Evolutionary conservation across 2,888 invertebrate species (phyloP).

Genomic region (Clunio marinus): DNA sequence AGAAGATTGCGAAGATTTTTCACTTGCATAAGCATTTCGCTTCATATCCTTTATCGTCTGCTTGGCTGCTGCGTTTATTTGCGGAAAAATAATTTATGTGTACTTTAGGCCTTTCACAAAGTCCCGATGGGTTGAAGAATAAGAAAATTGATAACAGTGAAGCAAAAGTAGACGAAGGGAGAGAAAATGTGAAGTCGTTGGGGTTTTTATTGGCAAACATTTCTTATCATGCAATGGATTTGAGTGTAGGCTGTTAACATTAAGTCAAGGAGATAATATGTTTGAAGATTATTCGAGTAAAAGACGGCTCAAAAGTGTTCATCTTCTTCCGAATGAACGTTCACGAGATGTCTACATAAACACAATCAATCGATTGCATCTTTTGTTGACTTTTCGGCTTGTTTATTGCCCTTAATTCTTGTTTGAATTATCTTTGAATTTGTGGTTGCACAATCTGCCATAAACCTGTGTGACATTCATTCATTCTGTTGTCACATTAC

Average conservation of each 20-base stretch:
- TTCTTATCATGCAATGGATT: not conserved
- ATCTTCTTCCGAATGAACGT: not conserved
- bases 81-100: constrained; percentile 37
- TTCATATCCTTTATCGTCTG: not conserved
- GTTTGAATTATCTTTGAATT: no score
- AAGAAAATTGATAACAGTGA: constrained; percentile 7
- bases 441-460: no score
- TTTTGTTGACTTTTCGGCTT: not conserved
- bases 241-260: not conserved
- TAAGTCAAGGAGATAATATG: constrained; percentile 14
- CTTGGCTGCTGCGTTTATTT: constrained; percentile 15
- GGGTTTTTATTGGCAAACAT: constrained; percentile 16
- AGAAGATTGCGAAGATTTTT: constrained; percentile 24
- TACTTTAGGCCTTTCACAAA: constrained; percentile 29
- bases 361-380: not conserved
- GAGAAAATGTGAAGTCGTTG: not conserved
- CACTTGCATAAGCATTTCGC: constrained; percentile 8
- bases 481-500: no score
- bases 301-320: no score
- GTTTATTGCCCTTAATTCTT: no score
- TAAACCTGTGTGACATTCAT: no score
- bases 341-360: constrained; percentile 2
- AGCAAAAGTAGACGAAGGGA: not conserved
- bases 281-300: not conserved
- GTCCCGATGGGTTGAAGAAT: constrained; percentile 15